Evolutionary conservation across 2,797 vertebrate genomes (phyloP).

Genomic region (Phrynocephalus guinanensis): DNA sequence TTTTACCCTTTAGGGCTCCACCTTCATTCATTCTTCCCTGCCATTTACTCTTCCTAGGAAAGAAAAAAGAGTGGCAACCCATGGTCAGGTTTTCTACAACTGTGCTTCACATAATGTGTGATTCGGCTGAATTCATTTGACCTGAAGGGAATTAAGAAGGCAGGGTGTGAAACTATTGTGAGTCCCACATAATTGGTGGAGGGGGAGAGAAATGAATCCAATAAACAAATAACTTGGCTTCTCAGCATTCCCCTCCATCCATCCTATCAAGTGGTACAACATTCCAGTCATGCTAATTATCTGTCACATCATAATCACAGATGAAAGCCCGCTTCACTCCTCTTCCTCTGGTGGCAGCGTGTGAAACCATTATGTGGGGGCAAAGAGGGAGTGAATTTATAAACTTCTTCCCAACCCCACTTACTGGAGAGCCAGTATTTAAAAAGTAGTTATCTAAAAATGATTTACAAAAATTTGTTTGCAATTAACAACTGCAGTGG

Average conservation of each 20-base stretch:
- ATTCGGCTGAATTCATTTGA: background rate
- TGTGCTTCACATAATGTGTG: background rate
- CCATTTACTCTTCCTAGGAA: background rate
- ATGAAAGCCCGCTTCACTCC: background rate
- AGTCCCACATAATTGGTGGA: background rate
- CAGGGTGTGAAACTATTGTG: background rate
- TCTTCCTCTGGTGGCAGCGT: background rate
- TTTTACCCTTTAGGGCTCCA: background rate
- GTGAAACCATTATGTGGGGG: slow-evolving; percentile 3
- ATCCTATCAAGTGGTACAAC: background rate
- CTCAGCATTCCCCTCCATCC: background rate
- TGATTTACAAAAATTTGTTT: background rate
- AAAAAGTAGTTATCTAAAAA: background rate
- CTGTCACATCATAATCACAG: background rate
- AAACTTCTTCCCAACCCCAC: background rate
- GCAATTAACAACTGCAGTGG: background rate
- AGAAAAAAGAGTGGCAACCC: background rate
- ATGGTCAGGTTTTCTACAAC: background rate
- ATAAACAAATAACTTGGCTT: background rate
- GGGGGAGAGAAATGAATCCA: background rate
- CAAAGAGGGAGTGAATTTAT: background rate
- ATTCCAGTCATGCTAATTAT: background rate
- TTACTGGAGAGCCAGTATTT: background rate
- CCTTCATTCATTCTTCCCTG: no score
- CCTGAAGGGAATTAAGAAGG: background rate